A percentile compares a stretch with the other conserved stretches of the same genome.
These are phyloP conservation scores for Heliconius congener DNA, from an alignment of 1,140 invertebrate genomes.

Conservation along the genomic window DNA sequence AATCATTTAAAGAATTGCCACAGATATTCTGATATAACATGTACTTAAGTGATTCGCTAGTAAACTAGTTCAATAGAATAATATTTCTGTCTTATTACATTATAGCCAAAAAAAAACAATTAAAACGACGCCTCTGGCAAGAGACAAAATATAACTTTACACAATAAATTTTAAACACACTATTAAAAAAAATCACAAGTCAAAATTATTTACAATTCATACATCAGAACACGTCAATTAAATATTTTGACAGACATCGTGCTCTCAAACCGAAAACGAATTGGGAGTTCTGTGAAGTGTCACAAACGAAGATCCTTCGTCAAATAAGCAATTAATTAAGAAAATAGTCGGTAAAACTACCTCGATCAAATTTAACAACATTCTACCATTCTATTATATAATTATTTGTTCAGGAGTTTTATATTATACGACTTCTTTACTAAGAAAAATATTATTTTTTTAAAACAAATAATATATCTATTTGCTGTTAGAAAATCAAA, in stretches of 20 bases:
- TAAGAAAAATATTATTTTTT: too few species aligned
- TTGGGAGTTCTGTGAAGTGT: constrained; percentile 40
- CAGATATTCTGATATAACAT: neutral
- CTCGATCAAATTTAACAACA: constrained; percentile 15
- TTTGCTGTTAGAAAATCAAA: too few species aligned
- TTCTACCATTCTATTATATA: neutral
- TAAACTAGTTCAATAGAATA: neutral
- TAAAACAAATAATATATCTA: too few species aligned
- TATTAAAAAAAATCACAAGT: neutral
- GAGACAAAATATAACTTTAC: neutral
- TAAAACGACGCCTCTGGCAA: neutral
- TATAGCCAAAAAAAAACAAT: neutral
- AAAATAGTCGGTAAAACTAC: constrained; percentile 39
- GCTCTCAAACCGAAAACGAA: constrained; percentile 7
- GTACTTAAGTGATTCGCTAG: neutral
- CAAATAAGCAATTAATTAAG: constrained; percentile 59
- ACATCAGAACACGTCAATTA: constrained; percentile 27
- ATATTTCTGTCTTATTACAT: neutral
- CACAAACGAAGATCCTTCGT: constrained; percentile 46
- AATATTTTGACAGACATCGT: constrained; percentile 19
- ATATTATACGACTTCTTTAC: too few species aligned
- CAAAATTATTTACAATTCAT: constrained; percentile 24
- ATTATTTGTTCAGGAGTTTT: neutral
- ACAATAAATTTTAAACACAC: neutral
- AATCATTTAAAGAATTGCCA: too few species aligned